Conservation (phyloP, 2,797 vertebrate genomes). For the Periparus ater region DNA sequence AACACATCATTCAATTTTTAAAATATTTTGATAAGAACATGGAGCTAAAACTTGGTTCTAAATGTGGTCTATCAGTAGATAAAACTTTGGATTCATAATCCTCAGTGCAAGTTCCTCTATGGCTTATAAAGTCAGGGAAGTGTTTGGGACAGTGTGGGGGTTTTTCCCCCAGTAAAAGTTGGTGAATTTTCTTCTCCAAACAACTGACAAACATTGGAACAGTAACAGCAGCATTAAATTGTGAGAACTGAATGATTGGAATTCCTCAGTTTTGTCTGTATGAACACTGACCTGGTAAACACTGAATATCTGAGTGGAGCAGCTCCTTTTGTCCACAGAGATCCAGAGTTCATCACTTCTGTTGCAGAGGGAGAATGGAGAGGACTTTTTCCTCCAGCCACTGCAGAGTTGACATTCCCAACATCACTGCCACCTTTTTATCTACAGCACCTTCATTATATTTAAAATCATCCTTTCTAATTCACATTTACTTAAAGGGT, state of each 20-base stretch:
- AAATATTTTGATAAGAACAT: neutral
- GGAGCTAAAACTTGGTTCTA: neutral
- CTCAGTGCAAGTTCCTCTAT: neutral
- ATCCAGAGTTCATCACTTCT: neutral
- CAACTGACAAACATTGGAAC: neutral
- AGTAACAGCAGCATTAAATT: neutral
- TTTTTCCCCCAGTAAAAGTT: neutral
- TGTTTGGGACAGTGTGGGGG: accelerated
- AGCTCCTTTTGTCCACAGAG: neutral
- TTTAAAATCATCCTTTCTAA: neutral
- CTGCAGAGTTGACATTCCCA: neutral
- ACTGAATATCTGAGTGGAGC: neutral
- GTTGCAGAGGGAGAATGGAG: neutral
- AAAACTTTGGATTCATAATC: neutral
- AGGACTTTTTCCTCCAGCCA: neutral
- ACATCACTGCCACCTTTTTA: neutral
- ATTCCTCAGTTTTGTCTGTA: neutral
- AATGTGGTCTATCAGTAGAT: neutral
- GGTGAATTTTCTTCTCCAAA: neutral
- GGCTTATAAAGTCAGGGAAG: neutral
- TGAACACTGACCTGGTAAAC: neutral
- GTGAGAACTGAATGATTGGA: neutral
- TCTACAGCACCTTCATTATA: neutral
- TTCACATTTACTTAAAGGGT: neutral
- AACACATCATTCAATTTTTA: neutral